These are phyloP conservation scores for Habrosyne pyritoides DNA, from an alignment of 2,888 invertebrate genomes.

Conservation along the genomic window DNA sequence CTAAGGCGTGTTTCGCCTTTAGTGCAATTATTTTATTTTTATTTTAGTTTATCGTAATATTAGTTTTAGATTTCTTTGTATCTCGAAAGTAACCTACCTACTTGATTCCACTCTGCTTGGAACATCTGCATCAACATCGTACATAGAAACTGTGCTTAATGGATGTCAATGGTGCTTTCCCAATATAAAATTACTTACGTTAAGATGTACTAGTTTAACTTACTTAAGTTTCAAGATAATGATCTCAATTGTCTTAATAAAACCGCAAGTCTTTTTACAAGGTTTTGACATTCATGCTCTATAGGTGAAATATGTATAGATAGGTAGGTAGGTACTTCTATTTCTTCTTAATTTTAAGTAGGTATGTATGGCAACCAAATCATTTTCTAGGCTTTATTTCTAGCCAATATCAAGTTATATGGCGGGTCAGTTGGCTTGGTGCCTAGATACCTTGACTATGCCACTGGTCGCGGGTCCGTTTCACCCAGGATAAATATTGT, in stretches of 20 bases:
- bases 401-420: no score
- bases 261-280: neutral
- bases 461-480: no score
- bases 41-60: neutral
- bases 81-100: neutral
- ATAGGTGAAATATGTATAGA: no score
- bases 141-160: neutral
- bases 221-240: neutral
- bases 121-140: neutral
- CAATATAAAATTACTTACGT: neutral
- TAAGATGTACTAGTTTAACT: neutral
- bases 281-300: no score
- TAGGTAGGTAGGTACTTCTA: no score
- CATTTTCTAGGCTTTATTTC: no score
- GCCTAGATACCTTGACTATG: no score
- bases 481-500: no score
- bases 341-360: no score
- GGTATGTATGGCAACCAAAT: no score
- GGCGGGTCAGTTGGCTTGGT: no score
- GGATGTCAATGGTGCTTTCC: neutral
- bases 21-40: slow-evolving; percentile 1
- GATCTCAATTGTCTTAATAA: slow-evolving; percentile 7
- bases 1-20: neutral
- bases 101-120: neutral
- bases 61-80: neutral